Base-by-base conservation (phyloP, 2,797 vertebrate genomes). In the Sebastes trivittatus region DNA sequence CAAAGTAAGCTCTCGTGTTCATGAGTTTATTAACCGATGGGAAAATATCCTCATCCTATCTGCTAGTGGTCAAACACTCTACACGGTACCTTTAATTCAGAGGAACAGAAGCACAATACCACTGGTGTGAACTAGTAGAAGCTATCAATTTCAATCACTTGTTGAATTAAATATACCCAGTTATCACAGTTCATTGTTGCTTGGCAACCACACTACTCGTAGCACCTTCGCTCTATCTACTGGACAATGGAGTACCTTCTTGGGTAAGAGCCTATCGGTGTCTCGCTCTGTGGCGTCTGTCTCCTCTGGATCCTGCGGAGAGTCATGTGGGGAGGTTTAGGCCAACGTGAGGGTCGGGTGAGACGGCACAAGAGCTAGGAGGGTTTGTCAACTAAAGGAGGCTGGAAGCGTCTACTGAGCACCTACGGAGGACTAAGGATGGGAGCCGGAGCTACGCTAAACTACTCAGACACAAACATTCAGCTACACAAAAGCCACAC, bases 271-370 rank as follows among this genome's bases (percentile, higher is more conserved):
- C 60, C 78, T 88, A 90, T 72, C 60, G 52, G 83, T 82, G 64
- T 93, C 87, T 83, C 72, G 86, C 58, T 88, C 84, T 78, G 89
- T 54, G 80, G 72, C n/a, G 60, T 83, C 82, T 67, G 79, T 73
- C 71, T 92, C 82, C 79, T 90, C 84, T 0, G 46, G 74, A 42
- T 92, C 93, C 92, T 92, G 88, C 71, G 76, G 85, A 92, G 80
- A 89, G 83, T 72, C 80, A 70, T 36, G 87, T 69, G 75, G 81
- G 62, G 55, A 61, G 65, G 68, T n/a, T 69, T 52, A 36, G 59
- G 65, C 59, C 61, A 73, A 27, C 7, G 20, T 20, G 9, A 58
- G 65, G 71, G 79, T 77, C 56, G 65, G 56, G 46, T 16, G n/a
- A 49, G 49, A 22, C 5, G 56, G n/a, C 2, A 8, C 6, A 6